Base-by-base conservation (phyloP, 1,140 invertebrate species). In the Vanessa tameamea region DNA sequence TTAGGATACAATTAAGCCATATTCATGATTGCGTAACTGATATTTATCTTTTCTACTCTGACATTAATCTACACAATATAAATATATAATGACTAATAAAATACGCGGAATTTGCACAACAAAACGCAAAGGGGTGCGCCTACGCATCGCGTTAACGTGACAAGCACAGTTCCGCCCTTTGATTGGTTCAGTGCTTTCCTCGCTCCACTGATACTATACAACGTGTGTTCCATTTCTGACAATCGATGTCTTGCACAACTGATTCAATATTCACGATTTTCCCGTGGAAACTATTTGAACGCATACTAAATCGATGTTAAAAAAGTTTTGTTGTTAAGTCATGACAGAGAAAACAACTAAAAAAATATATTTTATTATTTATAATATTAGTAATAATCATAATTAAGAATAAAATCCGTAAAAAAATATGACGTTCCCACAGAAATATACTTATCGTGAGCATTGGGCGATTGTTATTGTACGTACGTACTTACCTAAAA, bases 81-180 rank as follows among this genome's bases (percentile, higher is more conserved):
- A 61, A 61, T 31, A 12, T 8, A 26, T 61, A 61, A 61, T 61
- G 16, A 57, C 16, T 23, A 43, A 14, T 3, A 11, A 68, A 53
- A 26, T 55, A 50, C 53, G 48, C 47, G 16, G 15, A 12, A 71
- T 71, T 64, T 64, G 48, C 69, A 71, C 61, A 71, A 71, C 31
- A 71, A 64, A 72, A 47, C 72, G 71, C 37, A 64, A 43, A 64
- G 81, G 81, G 86, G 82, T 87, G 87, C 84, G 82, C 74, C 87
- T 73, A 83, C 85, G 84, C 86, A 86, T 83, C 86, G 85, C 84
- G 85, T 81, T 82, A 78, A 73, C 80, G 74, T 86, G 85, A 89
- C 83, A 85, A 64, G 64, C 88, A 82, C 57, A 90, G 86, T 87
- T 90, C 88, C 88, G 88, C 78, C 82, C 81, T 87, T 85, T 86